Conservation (phyloP, 1,140 invertebrate genomes). For the Drosophila parvula region DNA sequence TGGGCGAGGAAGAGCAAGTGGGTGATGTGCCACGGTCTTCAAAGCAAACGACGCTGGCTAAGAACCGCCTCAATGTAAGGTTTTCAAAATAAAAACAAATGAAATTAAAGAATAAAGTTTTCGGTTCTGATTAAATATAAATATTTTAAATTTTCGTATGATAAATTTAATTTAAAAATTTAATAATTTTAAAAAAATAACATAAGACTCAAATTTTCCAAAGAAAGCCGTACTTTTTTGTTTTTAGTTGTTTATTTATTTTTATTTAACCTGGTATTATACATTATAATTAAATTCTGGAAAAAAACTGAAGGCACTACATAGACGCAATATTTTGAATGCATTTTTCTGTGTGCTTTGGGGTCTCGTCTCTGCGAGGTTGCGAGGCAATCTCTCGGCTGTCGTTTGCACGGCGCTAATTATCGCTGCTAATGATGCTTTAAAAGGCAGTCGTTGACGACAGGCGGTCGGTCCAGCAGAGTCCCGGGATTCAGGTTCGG, state of each 20-base stretch:
- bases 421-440: conserved; percentile 83
- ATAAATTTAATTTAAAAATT: too few relatives aligned
- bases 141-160: too few relatives aligned
- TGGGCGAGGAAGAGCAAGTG: conserved; percentile 9
- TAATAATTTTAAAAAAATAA: too few relatives aligned
- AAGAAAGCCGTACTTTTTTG: too few relatives aligned
- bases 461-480: conserved; percentile 69
- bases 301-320: neutral
- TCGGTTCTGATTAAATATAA: neutral
- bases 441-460: conserved; percentile 81
- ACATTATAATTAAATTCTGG: neutral
- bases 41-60: neutral
- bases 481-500: conserved; percentile 33
- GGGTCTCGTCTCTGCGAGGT: conserved; percentile 21
- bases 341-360: conserved; percentile 21
- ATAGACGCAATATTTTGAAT: neutral
- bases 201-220: too few relatives aligned
- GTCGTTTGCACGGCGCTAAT: conserved; percentile 82
- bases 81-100: neutral
- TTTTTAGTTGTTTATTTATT: neutral
- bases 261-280: neutral
- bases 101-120: neutral
- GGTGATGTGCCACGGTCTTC: conserved; percentile 9
- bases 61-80: conserved; percentile 9
- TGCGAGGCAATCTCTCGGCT: conserved; percentile 70